Conservation (phyloP, 2,113 vertebrate genomes). For the Mormyrus iriodes region DNA sequence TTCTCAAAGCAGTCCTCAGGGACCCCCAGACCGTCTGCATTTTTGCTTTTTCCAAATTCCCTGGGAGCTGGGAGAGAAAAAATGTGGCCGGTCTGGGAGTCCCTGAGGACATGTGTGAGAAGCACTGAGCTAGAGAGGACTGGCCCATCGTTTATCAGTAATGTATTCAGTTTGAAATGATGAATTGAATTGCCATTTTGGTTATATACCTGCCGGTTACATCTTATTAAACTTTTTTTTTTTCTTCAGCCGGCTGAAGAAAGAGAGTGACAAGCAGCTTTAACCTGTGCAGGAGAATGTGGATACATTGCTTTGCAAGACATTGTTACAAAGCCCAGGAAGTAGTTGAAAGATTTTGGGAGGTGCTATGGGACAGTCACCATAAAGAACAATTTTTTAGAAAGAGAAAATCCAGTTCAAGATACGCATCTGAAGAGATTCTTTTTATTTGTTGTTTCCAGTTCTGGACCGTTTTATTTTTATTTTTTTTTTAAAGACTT, state of each 20-base stretch:
- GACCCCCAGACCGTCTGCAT: neutral
- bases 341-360: conserved; percentile 63
- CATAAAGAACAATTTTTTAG: conserved; percentile 56
- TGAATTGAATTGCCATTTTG: too few relatives aligned
- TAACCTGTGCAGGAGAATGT: conserved; percentile 69
- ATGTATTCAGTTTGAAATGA: neutral
- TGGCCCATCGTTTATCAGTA: neutral
- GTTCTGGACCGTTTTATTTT: conserved; percentile 37
- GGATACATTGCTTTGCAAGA: conserved; percentile 55
- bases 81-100: neutral
- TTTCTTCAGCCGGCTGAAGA: conserved; percentile 90
- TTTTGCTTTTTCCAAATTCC: neutral
- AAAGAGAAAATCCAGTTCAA: conserved; percentile 59
- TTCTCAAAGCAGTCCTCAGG: neutral
- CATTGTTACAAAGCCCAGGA: conserved; percentile 53
- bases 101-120: too few relatives aligned
- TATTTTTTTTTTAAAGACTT: conserved; percentile 51
- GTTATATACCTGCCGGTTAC: neutral
- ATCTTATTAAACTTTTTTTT: neutral
- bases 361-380: conserved; percentile 29
- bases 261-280: conserved; percentile 99
- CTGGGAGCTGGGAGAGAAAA: neutral
- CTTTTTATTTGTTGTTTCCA: conserved; percentile 39
- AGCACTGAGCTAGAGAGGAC: neutral
- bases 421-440: conserved; percentile 74